Percentiles rank a stretch among this genome's conserved stretches.
Evolutionary conservation across 2,797 vertebrate genomes (phyloP).

Genomic region (Oreochromis grahami): DNA sequence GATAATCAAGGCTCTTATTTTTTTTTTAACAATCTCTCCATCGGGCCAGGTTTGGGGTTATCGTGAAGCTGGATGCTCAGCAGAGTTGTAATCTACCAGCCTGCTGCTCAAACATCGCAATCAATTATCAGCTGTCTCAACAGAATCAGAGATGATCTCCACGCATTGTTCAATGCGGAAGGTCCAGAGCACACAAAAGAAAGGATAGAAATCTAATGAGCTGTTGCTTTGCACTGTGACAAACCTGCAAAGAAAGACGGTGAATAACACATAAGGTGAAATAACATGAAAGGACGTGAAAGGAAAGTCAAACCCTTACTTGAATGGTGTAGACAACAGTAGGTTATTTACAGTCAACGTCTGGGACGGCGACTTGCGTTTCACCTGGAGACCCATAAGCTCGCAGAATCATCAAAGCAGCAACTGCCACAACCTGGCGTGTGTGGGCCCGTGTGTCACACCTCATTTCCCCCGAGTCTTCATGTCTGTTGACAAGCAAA

Average conservation of each 20-base stretch:
- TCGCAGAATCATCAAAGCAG: conserved; percentile 67
- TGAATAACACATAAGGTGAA: conserved; percentile 21
- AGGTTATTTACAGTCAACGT: conserved; percentile 68
- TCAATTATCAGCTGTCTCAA: conserved; percentile 46
- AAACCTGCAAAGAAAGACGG: conserved; percentile 19
- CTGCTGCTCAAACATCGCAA: conserved; percentile 44
- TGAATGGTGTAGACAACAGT: conserved; percentile 50
- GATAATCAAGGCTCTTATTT: conserved; percentile 47
- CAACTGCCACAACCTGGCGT: conserved; percentile 59
- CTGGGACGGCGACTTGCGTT: conserved; percentile 46
- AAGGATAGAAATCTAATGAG: conserved; percentile 38
- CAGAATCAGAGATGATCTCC: conserved; percentile 44
- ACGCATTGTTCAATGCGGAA: conserved; percentile 17
- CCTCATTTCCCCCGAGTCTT: conserved; percentile 69
- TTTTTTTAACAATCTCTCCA: conserved; percentile 42
- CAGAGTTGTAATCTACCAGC: conserved; percentile 28
- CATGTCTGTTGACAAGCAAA: conserved; percentile 69
- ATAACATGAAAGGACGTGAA: conserved; percentile 33
- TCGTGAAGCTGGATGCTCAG: conserved; percentile 11
- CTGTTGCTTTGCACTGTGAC: conserved; percentile 24
- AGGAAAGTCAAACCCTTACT: conserved; percentile 52
- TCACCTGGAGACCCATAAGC: conserved; percentile 61
- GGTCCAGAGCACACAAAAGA: conserved; percentile 16
- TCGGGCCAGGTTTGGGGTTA: conserved; percentile 55
- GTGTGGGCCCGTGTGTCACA: conserved; percentile 64